Base-by-base conservation (phyloP, 2,888 invertebrate genomes). In the Mythimna lalbum region DNA sequence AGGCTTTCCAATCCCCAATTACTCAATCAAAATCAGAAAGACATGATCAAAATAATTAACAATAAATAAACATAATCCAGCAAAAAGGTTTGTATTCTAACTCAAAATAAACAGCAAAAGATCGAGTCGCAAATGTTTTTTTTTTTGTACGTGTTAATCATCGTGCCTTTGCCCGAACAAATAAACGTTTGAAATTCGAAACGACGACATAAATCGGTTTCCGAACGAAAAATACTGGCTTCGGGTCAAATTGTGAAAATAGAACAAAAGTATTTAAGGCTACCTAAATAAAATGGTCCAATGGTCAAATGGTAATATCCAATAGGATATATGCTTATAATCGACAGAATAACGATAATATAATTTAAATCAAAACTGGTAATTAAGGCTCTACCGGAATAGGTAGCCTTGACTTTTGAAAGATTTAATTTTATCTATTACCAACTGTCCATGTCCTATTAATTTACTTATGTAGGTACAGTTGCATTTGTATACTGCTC, bases 181-280 rank as follows among this genome's bases (percentile, higher is more conserved):
- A 90, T 88, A 87, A 86, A 89, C 84, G 88, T 81, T 84, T 77
- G 84, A 73, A 86, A 83, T 81, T 85, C 77, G 84, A 74, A 86
- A 84, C 80, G 83, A 80, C 81, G 87, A 87, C 87, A 86, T 86
- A 88, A 87, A 88, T 88, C 86, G 87, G 80, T 82, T 85, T 76
- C 60, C 73, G 60, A 84, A 82, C 81, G 82, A 76, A 84, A 89
- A 87, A 87, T 86, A 88, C 85, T n/a, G 80, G 86, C 78, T 72
- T 59, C 60, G 57, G 47, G n/a, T n/a, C 3, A 23, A 68, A 66
- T 63, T 66, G 71, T 33, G 56, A 59, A 63, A 78, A 77, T 52
- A 53, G 52, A 55, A 49, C 47, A 50, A 39, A 39, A 43, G 43
- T 43, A 43, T 43, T 43, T 43, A 17, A 43, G 1, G 43, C 17